phyloP scores from a whole-genome alignment of 2,888 invertebrate species.

The Calephelis perditalis region DNA sequence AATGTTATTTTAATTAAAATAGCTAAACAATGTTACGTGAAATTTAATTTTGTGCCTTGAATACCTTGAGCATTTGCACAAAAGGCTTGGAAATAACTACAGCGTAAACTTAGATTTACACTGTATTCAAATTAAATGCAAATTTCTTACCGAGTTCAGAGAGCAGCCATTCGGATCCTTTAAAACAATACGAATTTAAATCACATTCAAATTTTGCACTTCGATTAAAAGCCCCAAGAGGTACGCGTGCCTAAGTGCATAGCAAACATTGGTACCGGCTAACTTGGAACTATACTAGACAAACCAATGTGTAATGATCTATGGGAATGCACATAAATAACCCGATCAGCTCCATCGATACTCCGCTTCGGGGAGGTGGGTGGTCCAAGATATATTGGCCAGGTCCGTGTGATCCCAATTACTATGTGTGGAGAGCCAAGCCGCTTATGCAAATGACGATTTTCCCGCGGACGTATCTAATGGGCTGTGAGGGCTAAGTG shows the following conservation, averaged over 20 bases:
- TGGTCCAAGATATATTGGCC: slow-evolving; percentile 50
- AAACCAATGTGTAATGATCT: slow-evolving; percentile 45
- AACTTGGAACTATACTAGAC: slow-evolving; percentile 59
- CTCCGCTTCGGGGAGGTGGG: slow-evolving; percentile 30
- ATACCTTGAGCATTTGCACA: slow-evolving; percentile 13
- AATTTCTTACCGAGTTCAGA: slow-evolving; percentile 47
- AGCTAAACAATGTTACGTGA: slow-evolving; percentile 3
- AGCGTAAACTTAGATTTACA: slow-evolving; percentile 34
- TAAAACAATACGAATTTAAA: slow-evolving; percentile 70
- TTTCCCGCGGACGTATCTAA: slow-evolving; percentile 73
- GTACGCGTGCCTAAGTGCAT: slow-evolving; percentile 64
- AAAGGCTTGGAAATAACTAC: slow-evolving; percentile 12
- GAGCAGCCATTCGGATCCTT: slow-evolving; percentile 49
- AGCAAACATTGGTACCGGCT: slow-evolving; percentile 63
- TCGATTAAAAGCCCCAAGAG: slow-evolving; percentile 72
- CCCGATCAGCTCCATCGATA: slow-evolving; percentile 30
- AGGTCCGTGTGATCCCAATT: slow-evolving; percentile 69
- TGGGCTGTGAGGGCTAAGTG: slow-evolving; percentile 50
- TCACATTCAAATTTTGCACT: slow-evolving; percentile 73
- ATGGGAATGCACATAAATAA: slow-evolving; percentile 28
- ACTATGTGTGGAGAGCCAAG: slow-evolving; percentile 72
- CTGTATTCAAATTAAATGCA: slow-evolving; percentile 54
- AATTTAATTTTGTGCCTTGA: slow-evolving; percentile 10
- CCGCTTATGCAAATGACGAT: slow-evolving; percentile 77
- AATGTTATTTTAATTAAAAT: not conserved